phyloP scores from a whole-genome alignment of 2,113 vertebrate species.

The Spea multiplicata region DNA sequence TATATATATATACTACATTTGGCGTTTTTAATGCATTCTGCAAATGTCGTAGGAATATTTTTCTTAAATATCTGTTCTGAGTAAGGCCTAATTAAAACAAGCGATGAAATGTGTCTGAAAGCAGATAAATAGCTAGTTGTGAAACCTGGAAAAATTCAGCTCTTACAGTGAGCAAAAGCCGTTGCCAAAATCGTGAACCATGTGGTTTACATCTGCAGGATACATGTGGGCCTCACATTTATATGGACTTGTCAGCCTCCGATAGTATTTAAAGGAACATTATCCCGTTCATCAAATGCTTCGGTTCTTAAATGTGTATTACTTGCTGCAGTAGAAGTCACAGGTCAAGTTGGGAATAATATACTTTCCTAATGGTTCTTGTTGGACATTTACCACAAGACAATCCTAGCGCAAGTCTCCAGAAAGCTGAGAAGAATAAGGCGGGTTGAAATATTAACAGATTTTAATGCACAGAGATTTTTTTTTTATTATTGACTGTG shows the following conservation, averaged over 20 bases:
- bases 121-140: slow-evolving; percentile 52
- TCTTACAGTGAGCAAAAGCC: slow-evolving; percentile 55
- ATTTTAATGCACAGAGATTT: too few species aligned
- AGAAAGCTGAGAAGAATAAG: too few species aligned
- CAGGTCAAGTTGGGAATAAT: slow-evolving; percentile 37
- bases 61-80: slow-evolving; percentile 42
- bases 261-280: slow-evolving; percentile 49
- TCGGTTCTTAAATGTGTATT: slow-evolving; percentile 24
- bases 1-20: not conserved
- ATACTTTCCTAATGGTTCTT: slow-evolving; percentile 10
- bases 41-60: not conserved
- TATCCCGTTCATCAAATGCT: slow-evolving; percentile 36
- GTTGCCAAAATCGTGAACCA: slow-evolving; percentile 52
- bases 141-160: slow-evolving; percentile 57
- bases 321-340: slow-evolving; percentile 36
- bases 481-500: not conserved
- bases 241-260: slow-evolving; percentile 29
- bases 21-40: not conserved
- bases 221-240: slow-evolving; percentile 49
- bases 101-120: slow-evolving; percentile 50
- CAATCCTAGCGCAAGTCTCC: not conserved
- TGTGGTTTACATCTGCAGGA: slow-evolving; percentile 60
- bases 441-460: too few species aligned
- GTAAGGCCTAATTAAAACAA: slow-evolving; percentile 54
- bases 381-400: slow-evolving; percentile 26